phyloP scores from a whole-genome alignment of 2,888 invertebrate species.

The Acronicta psi region DNA sequence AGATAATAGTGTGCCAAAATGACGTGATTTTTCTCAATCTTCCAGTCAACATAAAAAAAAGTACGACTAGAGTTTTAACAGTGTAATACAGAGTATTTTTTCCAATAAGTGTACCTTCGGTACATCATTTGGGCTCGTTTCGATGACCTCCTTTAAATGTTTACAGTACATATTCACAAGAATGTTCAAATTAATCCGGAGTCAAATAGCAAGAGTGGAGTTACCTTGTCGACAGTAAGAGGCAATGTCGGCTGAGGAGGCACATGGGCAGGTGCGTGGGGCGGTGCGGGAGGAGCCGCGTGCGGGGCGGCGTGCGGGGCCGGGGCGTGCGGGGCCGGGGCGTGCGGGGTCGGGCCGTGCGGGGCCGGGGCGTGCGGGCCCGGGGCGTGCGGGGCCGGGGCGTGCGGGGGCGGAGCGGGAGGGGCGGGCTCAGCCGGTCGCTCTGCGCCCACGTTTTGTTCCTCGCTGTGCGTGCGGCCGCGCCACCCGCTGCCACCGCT shows the following conservation, averaged over 20 bases:
- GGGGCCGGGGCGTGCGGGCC: too few species aligned
- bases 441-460: slow-evolving; percentile 60
- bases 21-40: too few species aligned
- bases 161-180: too few species aligned
- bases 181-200: too few species aligned
- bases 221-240: slow-evolving; percentile 84
- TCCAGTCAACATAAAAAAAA: too few species aligned
- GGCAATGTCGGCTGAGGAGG: slow-evolving; percentile 71
- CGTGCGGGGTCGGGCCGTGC: slow-evolving; percentile 36
- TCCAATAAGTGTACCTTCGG: too few species aligned
- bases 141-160: too few species aligned
- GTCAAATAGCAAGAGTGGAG: too few species aligned
- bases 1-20: too few species aligned
- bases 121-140: too few species aligned
- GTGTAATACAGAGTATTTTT: too few species aligned
- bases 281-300: slow-evolving; percentile 7
- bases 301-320: slow-evolving; percentile 27
- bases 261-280: slow-evolving; percentile 29
- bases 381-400: slow-evolving; percentile 31
- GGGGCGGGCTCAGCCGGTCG: slow-evolving; percentile 45
- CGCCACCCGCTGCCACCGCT: slow-evolving; percentile 51
- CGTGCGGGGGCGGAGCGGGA: slow-evolving; percentile 51
- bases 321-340: slow-evolving; percentile 38
- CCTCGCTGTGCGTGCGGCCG: slow-evolving; percentile 73
- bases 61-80: too few species aligned